phyloP scores from a whole-genome alignment of 2,888 invertebrate genomes.

The Coleophora flavipennella region DNA sequence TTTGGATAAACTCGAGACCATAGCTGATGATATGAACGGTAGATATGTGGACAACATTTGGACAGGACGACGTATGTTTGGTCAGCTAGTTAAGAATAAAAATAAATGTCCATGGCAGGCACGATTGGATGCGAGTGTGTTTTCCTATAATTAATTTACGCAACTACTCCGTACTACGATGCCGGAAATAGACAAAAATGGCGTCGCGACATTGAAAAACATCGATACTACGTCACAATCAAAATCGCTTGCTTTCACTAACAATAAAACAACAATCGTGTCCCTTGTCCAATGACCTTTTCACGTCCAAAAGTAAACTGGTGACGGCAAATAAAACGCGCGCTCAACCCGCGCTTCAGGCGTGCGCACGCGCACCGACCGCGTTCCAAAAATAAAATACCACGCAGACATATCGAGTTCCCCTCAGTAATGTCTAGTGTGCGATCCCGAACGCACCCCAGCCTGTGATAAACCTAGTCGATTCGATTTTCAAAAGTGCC shows the following conservation, averaged over 20 bases:
- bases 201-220: slow-evolving; percentile 8
- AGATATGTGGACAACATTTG: too few relatives aligned
- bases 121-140: too few relatives aligned
- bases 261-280: slow-evolving; percentile 31
- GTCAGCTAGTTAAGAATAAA: too few relatives aligned
- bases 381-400: slow-evolving; percentile 51
- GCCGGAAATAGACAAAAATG: slow-evolving; percentile 1
- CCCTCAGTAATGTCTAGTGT: slow-evolving; percentile 47
- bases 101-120: too few relatives aligned
- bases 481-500: slow-evolving; percentile 13
- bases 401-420: slow-evolving; percentile 56
- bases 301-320: slow-evolving; percentile 57
- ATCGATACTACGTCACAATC: background rate
- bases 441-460: slow-evolving; percentile 33
- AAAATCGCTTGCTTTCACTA: background rate
- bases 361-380: slow-evolving; percentile 36
- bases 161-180: too few relatives aligned
- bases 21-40: too few relatives aligned
- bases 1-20: too few relatives aligned
- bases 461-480: slow-evolving; percentile 64
- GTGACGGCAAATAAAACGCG: slow-evolving; percentile 51
- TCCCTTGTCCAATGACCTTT: slow-evolving; percentile 66
- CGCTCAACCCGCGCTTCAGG: slow-evolving; percentile 8
- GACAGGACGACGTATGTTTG: too few relatives aligned
- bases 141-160: too few relatives aligned